Percentiles rank a stretch among this genome's conserved stretches.
These are phyloP conservation scores for Dicerorhinus sumatrensis DNA, from an alignment of 2,113 vertebrate genomes.

Conservation along the genomic window DNA sequence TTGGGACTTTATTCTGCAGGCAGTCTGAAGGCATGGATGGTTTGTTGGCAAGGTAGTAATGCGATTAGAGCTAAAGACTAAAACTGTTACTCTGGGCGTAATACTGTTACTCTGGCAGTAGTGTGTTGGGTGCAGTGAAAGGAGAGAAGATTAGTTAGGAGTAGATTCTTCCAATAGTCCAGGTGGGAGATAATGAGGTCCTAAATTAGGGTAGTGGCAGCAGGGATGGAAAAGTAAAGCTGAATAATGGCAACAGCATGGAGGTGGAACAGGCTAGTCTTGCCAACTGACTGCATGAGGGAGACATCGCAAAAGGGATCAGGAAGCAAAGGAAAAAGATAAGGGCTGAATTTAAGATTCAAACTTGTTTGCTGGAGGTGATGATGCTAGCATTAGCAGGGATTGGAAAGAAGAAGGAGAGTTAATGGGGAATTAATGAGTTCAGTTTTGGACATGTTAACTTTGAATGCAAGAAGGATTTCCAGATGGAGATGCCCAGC, in stretches of 20 bases:
- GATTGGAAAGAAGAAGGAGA: not conserved
- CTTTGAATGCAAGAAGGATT: slow-evolving; percentile 65
- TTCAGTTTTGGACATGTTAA: slow-evolving; percentile 64
- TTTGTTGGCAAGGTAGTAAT: slow-evolving; percentile 10
- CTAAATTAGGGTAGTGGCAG: not conserved
- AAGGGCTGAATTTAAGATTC: not conserved
- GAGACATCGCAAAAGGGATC: not conserved
- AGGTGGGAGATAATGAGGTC: slow-evolving; percentile 57
- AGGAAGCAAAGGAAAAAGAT: not conserved
- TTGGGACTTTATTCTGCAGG: not conserved
- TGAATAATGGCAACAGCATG: not conserved
- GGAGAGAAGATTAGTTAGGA: slow-evolving; percentile 20
- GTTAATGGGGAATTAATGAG: slow-evolving; percentile 70
- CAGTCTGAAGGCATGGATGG: not conserved
- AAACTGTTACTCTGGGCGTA: slow-evolving; percentile 14
- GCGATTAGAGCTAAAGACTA: not conserved
- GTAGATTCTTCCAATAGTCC: slow-evolving; percentile 5
- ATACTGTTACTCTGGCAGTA: not conserved
- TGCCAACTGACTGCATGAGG: not conserved
- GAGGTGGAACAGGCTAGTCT: not conserved
- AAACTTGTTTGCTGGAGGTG: not conserved
- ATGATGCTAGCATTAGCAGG: not conserved
- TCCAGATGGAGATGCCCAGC: slow-evolving; percentile 77
- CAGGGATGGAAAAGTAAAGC: not conserved
- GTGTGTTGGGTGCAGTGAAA: not conserved